Conservation (phyloP, 2,113 vertebrate species). For the Redunca redunca region DNA sequence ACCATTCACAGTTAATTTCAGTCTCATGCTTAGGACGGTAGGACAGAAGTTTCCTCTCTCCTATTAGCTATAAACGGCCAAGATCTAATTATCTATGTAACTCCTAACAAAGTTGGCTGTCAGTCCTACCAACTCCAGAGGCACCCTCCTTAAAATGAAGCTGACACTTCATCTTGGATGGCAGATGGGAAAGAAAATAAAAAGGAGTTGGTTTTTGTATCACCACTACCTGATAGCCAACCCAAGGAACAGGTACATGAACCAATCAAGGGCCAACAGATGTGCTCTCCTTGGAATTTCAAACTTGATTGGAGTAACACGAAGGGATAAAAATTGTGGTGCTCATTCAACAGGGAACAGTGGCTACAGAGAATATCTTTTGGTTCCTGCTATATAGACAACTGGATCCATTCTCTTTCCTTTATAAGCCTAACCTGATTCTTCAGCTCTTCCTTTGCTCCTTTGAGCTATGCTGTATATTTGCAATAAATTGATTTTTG, state of each 20-base stretch:
- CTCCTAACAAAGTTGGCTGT: not conserved
- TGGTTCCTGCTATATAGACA: not conserved
- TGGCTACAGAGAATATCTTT: not conserved
- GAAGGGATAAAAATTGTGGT: not conserved
- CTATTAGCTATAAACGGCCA: not conserved
- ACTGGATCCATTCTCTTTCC: not conserved
- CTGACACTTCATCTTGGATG: not conserved
- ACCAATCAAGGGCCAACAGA: not conserved
- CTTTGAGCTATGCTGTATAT: not conserved
- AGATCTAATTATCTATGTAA: not conserved
- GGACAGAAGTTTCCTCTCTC: not conserved
- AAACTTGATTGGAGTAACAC: not conserved
- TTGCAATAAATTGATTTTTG: not conserved
- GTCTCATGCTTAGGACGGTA: not conserved
- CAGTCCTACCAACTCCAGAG: not conserved
- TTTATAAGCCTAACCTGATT: not conserved
- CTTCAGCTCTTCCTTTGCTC: not conserved
- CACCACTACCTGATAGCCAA: not conserved
- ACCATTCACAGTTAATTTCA: constrained; percentile 12
- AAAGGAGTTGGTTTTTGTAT: not conserved
- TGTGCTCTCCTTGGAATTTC: not conserved
- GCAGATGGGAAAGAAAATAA: constrained; percentile 6
- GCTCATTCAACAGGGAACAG: not conserved
- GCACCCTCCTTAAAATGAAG: not conserved
- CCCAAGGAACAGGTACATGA: not conserved